Evolutionary conservation across 2,888 invertebrate species (phyloP).

Genomic region (Macroteleia sp.): DNA sequence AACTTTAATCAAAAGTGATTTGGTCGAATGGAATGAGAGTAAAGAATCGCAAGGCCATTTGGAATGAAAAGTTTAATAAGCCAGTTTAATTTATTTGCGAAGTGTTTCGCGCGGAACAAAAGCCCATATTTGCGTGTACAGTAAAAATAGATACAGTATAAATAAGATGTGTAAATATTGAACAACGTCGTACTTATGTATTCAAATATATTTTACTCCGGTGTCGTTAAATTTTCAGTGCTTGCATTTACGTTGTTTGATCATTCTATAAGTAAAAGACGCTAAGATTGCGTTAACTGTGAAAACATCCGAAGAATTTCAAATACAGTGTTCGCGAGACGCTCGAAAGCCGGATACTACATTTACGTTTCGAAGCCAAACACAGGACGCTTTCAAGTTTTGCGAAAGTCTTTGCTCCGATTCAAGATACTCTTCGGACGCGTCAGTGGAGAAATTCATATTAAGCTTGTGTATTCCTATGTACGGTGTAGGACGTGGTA

Average conservation of each 20-base stretch:
- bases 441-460: constrained; percentile 39
- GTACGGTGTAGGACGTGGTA: neutral
- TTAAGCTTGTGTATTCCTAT: constrained; percentile 13
- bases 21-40: neutral
- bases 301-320: constrained; percentile 45
- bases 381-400: constrained; percentile 34
- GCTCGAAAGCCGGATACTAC: constrained; percentile 27
- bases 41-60: too few relatives aligned
- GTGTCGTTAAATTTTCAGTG: constrained; percentile 15
- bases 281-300: constrained; percentile 38
- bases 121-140: neutral
- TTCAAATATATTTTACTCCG: constrained; percentile 16
- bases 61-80: too few relatives aligned
- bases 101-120: too few relatives aligned
- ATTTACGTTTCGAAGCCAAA: constrained; percentile 47
- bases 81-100: too few relatives aligned
- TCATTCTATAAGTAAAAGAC: constrained; percentile 19
- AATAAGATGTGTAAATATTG: constrained; percentile 11
- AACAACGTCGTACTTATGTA: neutral
- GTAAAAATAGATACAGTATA: neutral
- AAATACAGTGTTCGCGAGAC: constrained; percentile 26
- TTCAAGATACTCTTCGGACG: constrained; percentile 28
- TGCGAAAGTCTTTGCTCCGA: constrained; percentile 31
- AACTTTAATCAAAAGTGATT: constrained; percentile 15
- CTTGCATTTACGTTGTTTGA: constrained; percentile 29